Conservation (phyloP, 2,888 invertebrate species). For the Busseola fusca region DNA sequence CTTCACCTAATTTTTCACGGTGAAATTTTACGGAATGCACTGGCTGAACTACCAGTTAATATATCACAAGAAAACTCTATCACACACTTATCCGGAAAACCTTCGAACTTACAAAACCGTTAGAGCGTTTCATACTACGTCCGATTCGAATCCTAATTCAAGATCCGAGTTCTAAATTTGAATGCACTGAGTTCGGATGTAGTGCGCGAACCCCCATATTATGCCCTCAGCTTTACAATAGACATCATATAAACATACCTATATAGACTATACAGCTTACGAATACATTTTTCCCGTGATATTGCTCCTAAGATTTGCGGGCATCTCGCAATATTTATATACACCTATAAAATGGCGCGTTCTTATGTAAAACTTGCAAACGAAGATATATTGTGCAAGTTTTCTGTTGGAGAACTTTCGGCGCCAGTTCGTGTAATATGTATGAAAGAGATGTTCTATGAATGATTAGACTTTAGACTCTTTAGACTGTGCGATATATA, state of each 20-base stretch:
- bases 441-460: constrained; percentile 33
- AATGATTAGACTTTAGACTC: constrained; percentile 3
- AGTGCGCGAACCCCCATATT: background rate
- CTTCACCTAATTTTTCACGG: background rate
- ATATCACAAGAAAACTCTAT: background rate
- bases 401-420: constrained; percentile 44
- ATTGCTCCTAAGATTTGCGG: constrained; percentile 79
- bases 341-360: constrained; percentile 40
- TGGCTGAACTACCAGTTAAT: background rate
- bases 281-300: constrained; percentile 81
- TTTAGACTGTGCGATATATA: background rate
- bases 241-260: constrained; percentile 25
- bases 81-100: background rate
- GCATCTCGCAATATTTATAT: constrained; percentile 37
- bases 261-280: constrained; percentile 66
- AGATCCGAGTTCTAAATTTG: no score
- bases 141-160: no score
- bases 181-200: no score
- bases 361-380: constrained; percentile 43
- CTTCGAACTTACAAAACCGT: no score
- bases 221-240: constrained; percentile 27
- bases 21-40: background rate
- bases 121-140: no score
- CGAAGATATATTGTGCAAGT: constrained; percentile 59
- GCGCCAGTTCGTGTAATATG: constrained; percentile 21